Conservation (phyloP, 2,888 invertebrate species). For the Pemphredon lugubris region DNA sequence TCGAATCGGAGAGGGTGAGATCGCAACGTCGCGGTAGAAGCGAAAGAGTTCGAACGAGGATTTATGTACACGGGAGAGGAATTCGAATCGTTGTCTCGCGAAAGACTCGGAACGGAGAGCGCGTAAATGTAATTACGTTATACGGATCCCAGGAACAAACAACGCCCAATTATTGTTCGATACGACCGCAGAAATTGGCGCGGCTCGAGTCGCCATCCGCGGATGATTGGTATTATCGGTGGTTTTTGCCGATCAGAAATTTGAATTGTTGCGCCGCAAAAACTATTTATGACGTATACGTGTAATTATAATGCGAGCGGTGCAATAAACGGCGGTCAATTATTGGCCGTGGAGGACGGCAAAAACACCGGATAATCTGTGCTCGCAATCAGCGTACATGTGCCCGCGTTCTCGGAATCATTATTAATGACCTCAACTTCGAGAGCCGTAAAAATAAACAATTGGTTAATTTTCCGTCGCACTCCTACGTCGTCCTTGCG, state of each 20-base stretch:
- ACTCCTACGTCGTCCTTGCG: constrained; percentile 34
- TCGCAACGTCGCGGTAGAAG: not conserved
- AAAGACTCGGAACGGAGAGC: not conserved
- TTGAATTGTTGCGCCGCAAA: not conserved
- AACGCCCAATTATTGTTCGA: not conserved
- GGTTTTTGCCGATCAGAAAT: constrained; percentile 10
- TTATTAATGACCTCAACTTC: constrained; percentile 17
- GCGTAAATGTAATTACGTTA: no score
- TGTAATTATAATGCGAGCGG: constrained; percentile 13
- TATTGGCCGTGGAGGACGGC: not conserved
- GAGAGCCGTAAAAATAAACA: constrained; percentile 25
- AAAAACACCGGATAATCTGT: constrained; percentile 35
- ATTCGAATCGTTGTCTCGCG: not conserved
- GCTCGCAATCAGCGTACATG: constrained; percentile 14
- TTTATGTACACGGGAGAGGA: not conserved
- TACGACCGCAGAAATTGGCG: constrained; percentile 2
- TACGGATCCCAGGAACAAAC: no score
- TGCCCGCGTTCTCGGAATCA: constrained; percentile 26
- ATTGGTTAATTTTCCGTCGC: constrained; percentile 27
- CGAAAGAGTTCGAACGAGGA: not conserved
- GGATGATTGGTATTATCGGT: not conserved
- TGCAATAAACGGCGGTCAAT: constrained; percentile 18
- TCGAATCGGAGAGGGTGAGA: not conserved
- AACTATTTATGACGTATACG: not conserved
- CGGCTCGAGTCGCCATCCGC: not conserved